A percentile compares a stretch with the other conserved stretches of the same genome.
Conservation (phyloP, 2,797 vertebrate species). For the Salmo trutta region DNA sequence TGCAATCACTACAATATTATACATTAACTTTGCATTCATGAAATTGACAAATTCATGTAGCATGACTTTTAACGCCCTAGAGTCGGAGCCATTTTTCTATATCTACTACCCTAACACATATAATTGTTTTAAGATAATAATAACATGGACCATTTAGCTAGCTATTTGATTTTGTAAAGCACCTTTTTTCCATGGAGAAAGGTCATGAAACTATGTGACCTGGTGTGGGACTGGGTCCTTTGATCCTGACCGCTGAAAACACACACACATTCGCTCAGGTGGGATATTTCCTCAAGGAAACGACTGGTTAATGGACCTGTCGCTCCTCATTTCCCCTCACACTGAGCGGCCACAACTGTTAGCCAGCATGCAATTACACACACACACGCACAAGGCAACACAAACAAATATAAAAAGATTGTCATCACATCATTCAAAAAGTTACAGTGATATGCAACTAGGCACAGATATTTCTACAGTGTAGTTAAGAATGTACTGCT, state of each 20-base stretch:
- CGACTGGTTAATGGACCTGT: constrained; percentile 18
- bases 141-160: not conserved
- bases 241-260: not conserved
- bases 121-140: not conserved
- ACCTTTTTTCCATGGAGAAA: not conserved
- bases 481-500: not conserved
- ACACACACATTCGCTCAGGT: not conserved
- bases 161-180: not conserved
- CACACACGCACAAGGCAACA: constrained; percentile 1
- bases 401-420: constrained; percentile 8
- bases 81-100: not conserved
- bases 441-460: not conserved
- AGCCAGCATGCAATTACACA: constrained; percentile 27
- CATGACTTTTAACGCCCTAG: not conserved
- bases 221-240: not conserved
- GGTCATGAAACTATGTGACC: not conserved
- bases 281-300: constrained; percentile 20
- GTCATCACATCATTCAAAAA: not conserved
- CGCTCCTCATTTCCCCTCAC: constrained; percentile 16
- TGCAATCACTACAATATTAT: not conserved
- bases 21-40: not conserved
- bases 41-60: not conserved
- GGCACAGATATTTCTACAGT: not conserved
- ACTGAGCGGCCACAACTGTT: not conserved
- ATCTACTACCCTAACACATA: not conserved